Conservation (phyloP, 2,888 invertebrate species). For the Drosophila leonis region DNA sequence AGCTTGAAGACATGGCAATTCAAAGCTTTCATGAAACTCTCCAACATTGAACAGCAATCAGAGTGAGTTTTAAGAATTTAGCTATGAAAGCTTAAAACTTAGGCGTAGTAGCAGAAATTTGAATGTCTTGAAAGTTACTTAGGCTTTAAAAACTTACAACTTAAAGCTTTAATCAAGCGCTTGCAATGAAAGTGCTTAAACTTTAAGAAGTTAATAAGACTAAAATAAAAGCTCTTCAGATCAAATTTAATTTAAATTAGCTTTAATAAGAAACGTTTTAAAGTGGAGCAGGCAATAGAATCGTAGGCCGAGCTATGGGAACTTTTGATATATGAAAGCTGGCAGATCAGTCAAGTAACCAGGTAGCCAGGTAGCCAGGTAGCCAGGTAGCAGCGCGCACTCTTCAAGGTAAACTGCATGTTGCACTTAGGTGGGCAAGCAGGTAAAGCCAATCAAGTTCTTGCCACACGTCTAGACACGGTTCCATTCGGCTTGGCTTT, state of each 20-base stretch:
- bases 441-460: slow-evolving; percentile 57
- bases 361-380: not conserved
- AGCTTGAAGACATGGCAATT: too few relatives aligned
- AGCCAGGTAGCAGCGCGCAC: not conserved
- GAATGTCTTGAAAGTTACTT: not conserved
- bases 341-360: not conserved
- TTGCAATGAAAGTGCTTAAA: too few relatives aligned
- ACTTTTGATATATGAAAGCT: not conserved
- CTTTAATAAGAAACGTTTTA: not conserved
- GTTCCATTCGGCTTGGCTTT: slow-evolving; percentile 8
- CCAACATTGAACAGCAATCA: too few relatives aligned
- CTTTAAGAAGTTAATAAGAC: too few relatives aligned
- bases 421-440: slow-evolving; percentile 2
- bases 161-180: too few relatives aligned
- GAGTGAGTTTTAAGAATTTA: not conserved
- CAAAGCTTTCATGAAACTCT: too few relatives aligned
- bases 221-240: too few relatives aligned
- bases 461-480: slow-evolving; percentile 36
- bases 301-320: not conserved
- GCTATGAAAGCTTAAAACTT: not conserved
- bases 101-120: not conserved
- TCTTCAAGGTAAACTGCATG: slow-evolving; percentile 1
- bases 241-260: not conserved
- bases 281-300: not conserved
- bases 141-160: not conserved